Evolutionary conservation across 2,113 vertebrate genomes (phyloP), one percentile per base, ranked within the genome.

Genomic region (Phoxinus phoxinus): DNA sequence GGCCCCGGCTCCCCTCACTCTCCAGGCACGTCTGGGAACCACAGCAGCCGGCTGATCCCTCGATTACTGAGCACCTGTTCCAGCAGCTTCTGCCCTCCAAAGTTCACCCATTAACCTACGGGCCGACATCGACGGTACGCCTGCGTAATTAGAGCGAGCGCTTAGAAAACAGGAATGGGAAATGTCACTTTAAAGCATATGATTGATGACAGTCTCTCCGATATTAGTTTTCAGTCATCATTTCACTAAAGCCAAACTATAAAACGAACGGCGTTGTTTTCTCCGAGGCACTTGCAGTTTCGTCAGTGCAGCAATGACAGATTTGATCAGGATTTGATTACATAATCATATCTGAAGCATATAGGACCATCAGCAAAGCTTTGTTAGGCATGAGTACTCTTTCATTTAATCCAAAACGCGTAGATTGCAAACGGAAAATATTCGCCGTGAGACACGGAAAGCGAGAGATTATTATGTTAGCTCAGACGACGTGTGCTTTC

Each of bases 401-500:
- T 72, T 58, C 81, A 83, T 72, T 53, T 72, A 81, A 81, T 69
- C 61, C 61, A 67, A 81, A 65, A 81, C 1, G 27, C 0, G n/a
- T 32, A 30, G 79, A 81, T 51, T 81, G 79, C 79, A 30, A 46
- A 69, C 67, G 17, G 61, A 51, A 51, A 46, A 51, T 69, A 65
- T 67, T 44, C 21, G 19, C 41, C 9, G 27, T 44, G 86, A 27
- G 32, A 87, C 51, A 87, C 44, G 85, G 88, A 92, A 91, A 21
- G 89, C 90, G 87, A 92, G 90, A 89, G 93, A 92, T 94, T 94
- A 94, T 92, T 92, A 90, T 90, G 90, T 90, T 91, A 94, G 90
- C 89, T 91, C 89, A 93, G 92, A 93, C 93, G 93, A 94, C 91
- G 93, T 92, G 51, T 72, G 83, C 83, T 79, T 61, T 59, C 90